Evolutionary conservation across 2,797 vertebrate species (phyloP).

Genomic region (Macrochelys suwanniensis): DNA sequence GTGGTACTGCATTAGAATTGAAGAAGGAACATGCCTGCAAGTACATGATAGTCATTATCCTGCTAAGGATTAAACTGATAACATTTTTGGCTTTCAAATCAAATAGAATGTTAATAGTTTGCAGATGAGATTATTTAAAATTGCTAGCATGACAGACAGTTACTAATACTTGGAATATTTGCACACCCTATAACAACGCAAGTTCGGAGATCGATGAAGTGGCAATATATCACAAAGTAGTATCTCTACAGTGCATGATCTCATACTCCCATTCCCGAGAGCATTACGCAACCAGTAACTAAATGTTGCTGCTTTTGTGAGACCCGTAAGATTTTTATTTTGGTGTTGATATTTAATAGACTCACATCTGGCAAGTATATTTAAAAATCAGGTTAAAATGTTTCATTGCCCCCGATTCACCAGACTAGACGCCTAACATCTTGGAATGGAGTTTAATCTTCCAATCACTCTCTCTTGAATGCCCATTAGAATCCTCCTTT

Average conservation of each 20-base stretch:
- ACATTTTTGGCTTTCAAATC: background rate
- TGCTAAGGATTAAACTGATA: too few relatives aligned
- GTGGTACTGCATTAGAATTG: constrained; percentile 97
- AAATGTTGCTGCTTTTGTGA: background rate
- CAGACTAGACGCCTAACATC: background rate
- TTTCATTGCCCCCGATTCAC: background rate
- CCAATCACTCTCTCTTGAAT: background rate
- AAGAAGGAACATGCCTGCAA: constrained; percentile 97
- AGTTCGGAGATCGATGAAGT: background rate
- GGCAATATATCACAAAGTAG: background rate
- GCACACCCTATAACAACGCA: background rate
- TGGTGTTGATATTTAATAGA: background rate
- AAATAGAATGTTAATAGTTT: background rate
- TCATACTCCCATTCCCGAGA: background rate
- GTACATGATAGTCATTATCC: constrained; percentile 56
- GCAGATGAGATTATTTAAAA: background rate
- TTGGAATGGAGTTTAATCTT: background rate
- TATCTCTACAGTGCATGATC: background rate
- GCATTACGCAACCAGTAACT: background rate
- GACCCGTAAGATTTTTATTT: background rate
- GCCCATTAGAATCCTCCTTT: background rate
- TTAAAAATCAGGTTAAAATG: background rate
- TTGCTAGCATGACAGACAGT: background rate
- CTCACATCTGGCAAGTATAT: background rate
- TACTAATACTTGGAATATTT: background rate